phyloP scores from a whole-genome alignment of 1,140 invertebrate genomes.

The Telenomus remus region DNA sequence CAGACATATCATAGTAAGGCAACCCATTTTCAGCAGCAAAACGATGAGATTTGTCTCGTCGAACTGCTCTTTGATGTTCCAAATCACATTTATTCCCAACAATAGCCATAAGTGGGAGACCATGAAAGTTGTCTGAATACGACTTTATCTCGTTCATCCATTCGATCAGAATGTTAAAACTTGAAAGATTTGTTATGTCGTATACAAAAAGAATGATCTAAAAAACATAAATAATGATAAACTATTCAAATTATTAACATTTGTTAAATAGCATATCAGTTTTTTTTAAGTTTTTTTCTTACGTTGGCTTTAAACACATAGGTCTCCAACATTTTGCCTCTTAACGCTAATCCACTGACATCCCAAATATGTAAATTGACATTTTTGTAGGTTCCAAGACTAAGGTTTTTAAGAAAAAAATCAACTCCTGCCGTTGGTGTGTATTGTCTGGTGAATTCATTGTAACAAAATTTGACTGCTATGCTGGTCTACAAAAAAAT shows the following conservation, averaged over 20 bases:
- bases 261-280: no score
- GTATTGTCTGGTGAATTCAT: constrained; percentile 85
- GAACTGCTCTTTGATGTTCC: constrained; percentile 88
- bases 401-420: constrained; percentile 84
- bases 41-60: constrained; percentile 85
- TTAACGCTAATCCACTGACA: constrained; percentile 85
- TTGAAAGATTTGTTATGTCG: constrained; percentile 88
- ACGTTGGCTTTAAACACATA: constrained; percentile 89
- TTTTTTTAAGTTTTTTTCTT: constrained; percentile 66
- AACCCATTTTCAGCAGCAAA: constrained; percentile 86
- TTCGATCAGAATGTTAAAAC: constrained; percentile 85
- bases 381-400: constrained; percentile 81
- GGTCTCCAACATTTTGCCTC: constrained; percentile 87
- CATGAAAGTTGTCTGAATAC: constrained; percentile 74
- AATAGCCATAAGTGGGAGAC: constrained; percentile 82
- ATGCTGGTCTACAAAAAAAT: constrained; percentile 80
- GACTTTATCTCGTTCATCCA: constrained; percentile 84
- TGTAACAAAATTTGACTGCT: constrained; percentile 82
- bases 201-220: constrained; percentile 90
- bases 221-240: constrained; percentile 65
- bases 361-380: constrained; percentile 89
- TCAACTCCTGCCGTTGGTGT: constrained; percentile 87
- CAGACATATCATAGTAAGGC: constrained; percentile 86
- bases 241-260: no score
- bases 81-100: constrained; percentile 94